phyloP scores from a whole-genome alignment of 1,140 invertebrate species.

The Reticulitermes speratus region DNA sequence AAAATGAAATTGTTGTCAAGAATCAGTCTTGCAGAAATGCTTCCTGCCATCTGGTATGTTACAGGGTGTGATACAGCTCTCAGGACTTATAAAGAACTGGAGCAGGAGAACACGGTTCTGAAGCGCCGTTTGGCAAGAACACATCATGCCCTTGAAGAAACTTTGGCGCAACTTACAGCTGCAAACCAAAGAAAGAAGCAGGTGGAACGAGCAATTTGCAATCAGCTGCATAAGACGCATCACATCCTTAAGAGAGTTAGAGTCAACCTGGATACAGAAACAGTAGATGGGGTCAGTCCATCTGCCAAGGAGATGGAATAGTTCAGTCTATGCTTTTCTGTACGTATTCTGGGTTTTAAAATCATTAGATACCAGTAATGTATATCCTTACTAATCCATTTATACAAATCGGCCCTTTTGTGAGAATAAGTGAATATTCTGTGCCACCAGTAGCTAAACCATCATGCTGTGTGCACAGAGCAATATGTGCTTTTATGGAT shows the following conservation, averaged over 20 bases:
- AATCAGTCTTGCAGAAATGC: no score
- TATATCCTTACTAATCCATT: no score
- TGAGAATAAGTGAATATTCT: no score
- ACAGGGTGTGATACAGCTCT: slow-evolving; percentile 36
- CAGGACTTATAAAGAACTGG: slow-evolving; percentile 41
- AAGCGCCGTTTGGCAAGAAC: slow-evolving; percentile 56
- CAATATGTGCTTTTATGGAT: not conserved
- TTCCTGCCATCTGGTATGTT: not conserved
- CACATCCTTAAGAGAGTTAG: slow-evolving; percentile 48
- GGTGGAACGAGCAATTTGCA: slow-evolving; percentile 61
- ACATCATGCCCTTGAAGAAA: slow-evolving; percentile 58
- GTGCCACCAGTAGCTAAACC: no score
- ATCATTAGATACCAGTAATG: no score
- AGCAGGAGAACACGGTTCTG: slow-evolving; percentile 55
- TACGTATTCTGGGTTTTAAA: no score
- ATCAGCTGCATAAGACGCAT: slow-evolving; percentile 62
- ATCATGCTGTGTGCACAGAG: no score
- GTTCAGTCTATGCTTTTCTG: not conserved
- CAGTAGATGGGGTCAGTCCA: not conserved
- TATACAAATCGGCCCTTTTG: no score
- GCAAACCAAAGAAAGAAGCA: slow-evolving; percentile 58
- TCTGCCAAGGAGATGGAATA: not conserved
- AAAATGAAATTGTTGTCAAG: no score
- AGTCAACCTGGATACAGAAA: not conserved
- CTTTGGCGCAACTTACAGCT: slow-evolving; percentile 59